Evolutionary conservation across 2,888 invertebrate species (phyloP), one percentile per base, ranked within the genome.

Genomic region (Drosophila bunnanda): DNA sequence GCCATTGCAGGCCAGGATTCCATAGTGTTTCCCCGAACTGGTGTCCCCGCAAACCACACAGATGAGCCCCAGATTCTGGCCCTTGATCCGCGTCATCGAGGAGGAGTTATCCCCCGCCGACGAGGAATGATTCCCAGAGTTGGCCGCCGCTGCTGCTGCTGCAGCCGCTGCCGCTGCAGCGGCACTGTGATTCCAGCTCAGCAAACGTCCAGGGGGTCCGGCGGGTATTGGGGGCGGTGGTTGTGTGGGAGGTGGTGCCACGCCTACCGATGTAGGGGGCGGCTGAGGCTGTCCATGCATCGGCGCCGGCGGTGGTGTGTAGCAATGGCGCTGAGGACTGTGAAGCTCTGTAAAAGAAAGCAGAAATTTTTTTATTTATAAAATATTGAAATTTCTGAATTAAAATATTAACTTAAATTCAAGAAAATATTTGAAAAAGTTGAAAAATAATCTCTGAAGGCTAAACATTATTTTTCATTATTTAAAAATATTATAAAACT

Each of bases 31-130:
- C 2, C 99, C 99, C 2, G 98, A 98, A 83, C 98, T 98, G 8
- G 98, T 98, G 92, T 99, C 99, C 0, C 98, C 98, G 89, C 99
- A 99, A 1, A 99, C 99, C 59, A 98, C 97, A 92, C 99, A 99
- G 67, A 96, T 96, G 59, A 99, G 93, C 1, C 98, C 98, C 2
- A 95, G 93, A 52, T 94, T 93, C 91, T 96, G 93, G 90, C 93
- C 92, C 93, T 94, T 91, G 89, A 93, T 78, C 20, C 92, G 90
- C 32, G 80, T 55, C 71, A 80, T 38, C 1, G 74, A 46, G 0
- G 75, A 68, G 12, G 75, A 71, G 15, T 64, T 73, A 17, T 79
- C 77, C 2, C 39, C 65, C 7, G 61, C 46, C 20, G 73, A 57
- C 38, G 78, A 62, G 56, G 78, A 62, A 52, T 83, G 79, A 55